Evolutionary conservation across 2,113 vertebrate genomes (phyloP), one percentile per base, ranked within the genome.

Genomic region (Anarrhichthys ocellatus): DNA sequence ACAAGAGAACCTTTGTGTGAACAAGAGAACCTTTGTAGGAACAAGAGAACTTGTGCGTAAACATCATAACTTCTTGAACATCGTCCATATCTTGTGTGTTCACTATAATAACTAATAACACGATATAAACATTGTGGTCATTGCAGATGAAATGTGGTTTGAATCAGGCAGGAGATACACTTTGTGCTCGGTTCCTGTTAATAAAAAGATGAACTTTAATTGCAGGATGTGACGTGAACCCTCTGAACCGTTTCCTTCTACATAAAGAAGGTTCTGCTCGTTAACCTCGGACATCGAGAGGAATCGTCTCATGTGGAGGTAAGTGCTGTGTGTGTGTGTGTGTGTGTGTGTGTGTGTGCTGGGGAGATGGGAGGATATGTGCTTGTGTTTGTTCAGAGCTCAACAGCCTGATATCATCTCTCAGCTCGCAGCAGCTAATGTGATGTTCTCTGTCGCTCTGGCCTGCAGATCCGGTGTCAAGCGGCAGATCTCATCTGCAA

Each of bases 401-500:
- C 93, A 94, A 34, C 32, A 34, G 34, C 91, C 94, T 95, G 96
- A 96, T 97, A 97, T 95, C 96, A 97, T 97, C 96, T 97, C 90
- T 91, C 94, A 85, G 91, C 84, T 82, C 93, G 92, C 91, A 92
- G 91, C 93, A 82, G 84, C 91, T 95, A 96, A 96, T 96, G 96
- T 94, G 90, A 96, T 97, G 96, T 96, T 96, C 96, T 95, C 92
- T 93, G 91, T 92, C 87, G 89, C 91, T 89, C 89, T 92, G 82
- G 89, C 92, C 88, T 20, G 81, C 82, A 72, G 93, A 95, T 94
- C 95, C 88, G 93, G 94, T 96, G 95, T 97, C 97, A 97, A 95
- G 95, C 95, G 92, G 22, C 96, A 93, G 96, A 97, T 97, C 97
- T 98, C 97, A 97, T 99, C 97, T 98, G 95, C 95, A 95, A 97